Conservation (phyloP, 2,113 vertebrate species). For the Nerophis ophidion region DNA sequence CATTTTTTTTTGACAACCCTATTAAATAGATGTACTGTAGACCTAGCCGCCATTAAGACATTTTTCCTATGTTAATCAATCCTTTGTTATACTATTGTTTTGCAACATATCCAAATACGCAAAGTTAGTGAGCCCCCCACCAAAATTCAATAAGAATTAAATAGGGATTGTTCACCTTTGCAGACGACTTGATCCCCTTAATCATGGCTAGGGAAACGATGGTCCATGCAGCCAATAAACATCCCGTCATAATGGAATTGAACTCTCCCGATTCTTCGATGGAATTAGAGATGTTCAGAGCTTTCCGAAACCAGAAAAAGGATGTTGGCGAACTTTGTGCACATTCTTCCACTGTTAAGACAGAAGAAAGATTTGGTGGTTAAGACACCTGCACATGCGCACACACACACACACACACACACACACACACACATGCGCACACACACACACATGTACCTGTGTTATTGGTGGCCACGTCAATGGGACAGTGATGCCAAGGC, state of each 20-base stretch:
- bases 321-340: slow-evolving; percentile 67
- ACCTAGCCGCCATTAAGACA: too few species aligned
- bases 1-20: too few species aligned
- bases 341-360: slow-evolving; percentile 73
- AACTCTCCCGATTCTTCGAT: slow-evolving; percentile 70
- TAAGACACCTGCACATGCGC: too few species aligned
- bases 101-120: too few species aligned
- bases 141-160: neutral
- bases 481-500: slow-evolving; percentile 77
- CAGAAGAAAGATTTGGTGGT: neutral
- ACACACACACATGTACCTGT: slow-evolving; percentile 49
- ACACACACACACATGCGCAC: too few species aligned
- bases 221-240: slow-evolving; percentile 74
- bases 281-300: slow-evolving; percentile 76
- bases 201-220: slow-evolving; percentile 74
- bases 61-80: too few species aligned
- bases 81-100: too few species aligned
- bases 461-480: slow-evolving; percentile 54
- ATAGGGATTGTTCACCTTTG: slow-evolving; percentile 62
- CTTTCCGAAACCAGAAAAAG: slow-evolving; percentile 82
- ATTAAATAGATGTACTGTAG: too few species aligned
- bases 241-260: slow-evolving; percentile 67
- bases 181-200: slow-evolving; percentile 78
- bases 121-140: neutral
- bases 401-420: too few species aligned